Percentiles rank a stretch among this genome's conserved stretches.
phyloP scores from a whole-genome alignment of 1,140 invertebrate genomes.

The Nephotettix cincticeps region DNA sequence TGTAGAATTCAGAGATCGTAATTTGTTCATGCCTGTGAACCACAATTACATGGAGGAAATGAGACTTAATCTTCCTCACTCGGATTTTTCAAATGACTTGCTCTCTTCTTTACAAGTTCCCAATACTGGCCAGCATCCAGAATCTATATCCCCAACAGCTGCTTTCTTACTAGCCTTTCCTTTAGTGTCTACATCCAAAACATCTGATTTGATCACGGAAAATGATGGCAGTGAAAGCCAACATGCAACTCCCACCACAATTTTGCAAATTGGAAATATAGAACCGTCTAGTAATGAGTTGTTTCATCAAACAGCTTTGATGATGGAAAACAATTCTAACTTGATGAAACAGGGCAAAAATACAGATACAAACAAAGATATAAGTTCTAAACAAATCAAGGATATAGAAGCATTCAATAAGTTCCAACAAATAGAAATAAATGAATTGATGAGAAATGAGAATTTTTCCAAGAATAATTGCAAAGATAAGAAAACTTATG shows the following conservation, averaged over 20 bases:
- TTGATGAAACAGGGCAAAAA: constrained; percentile 40
- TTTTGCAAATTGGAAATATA: constrained; percentile 61
- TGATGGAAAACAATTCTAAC: constrained; percentile 39
- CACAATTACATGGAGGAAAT: constrained; percentile 52
- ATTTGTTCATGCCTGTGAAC: constrained; percentile 33
- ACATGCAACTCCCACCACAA: constrained; percentile 55
- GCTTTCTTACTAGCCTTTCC: constrained; percentile 75
- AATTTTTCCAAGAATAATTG: constrained; percentile 30
- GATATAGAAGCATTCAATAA: background rate
- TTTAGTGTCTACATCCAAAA: constrained; percentile 60
- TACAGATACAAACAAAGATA: constrained; percentile 43
- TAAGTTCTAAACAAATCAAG: constrained; percentile 34
- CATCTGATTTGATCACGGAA: constrained; percentile 57
- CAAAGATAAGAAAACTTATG: constrained; percentile 36
- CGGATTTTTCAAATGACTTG: constrained; percentile 70
- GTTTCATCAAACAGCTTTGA: constrained; percentile 39
- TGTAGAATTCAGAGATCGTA: constrained; percentile 27
- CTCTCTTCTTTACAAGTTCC: constrained; percentile 66
- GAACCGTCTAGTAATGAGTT: constrained; percentile 51
- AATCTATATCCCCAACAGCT: constrained; percentile 72
- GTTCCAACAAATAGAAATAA: background rate
- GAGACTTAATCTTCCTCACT: constrained; percentile 57
- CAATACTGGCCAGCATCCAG: constrained; percentile 59
- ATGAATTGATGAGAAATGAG: constrained; percentile 28
- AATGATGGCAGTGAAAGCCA: constrained; percentile 54